Percentiles rank a stretch among this genome's conserved stretches.
These are phyloP conservation scores for Eupithecia dodoneata DNA, from an alignment of 2,888 invertebrate genomes.

Conservation along the genomic window DNA sequence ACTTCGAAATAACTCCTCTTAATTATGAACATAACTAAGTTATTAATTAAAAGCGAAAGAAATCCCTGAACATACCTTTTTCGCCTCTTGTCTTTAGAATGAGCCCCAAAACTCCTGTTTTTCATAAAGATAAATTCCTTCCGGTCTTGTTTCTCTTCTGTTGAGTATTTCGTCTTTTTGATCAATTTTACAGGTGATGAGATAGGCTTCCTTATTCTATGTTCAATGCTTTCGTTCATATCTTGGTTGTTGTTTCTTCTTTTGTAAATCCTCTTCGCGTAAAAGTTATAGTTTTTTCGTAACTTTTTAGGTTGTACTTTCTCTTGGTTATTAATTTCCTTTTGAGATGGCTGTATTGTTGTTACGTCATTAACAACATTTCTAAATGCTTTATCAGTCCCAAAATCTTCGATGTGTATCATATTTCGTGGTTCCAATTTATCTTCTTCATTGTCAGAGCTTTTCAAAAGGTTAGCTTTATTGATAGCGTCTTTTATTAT, in stretches of 20 bases:
- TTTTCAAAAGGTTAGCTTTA: neutral
- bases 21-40: neutral
- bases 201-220: neutral
- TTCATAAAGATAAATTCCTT: conserved; percentile 52
- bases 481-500: neutral
- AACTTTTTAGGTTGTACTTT: neutral
- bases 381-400: neutral
- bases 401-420: neutral
- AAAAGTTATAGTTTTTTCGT: neutral
- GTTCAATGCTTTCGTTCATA: conserved; percentile 2
- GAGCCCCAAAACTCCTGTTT: conserved; percentile 10
- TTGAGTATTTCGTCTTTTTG: neutral
- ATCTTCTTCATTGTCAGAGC: conserved; percentile 28
- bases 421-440: conserved; percentile 1
- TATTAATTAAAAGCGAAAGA: neutral
- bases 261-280: neutral
- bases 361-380: neutral
- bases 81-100: conserved; percentile 20
- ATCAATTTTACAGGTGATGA: neutral
- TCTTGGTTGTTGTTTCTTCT: neutral
- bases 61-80: conserved; percentile 45
- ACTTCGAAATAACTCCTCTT: too few relatives aligned
- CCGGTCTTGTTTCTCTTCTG: conserved; percentile 38
- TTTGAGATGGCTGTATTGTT: neutral
- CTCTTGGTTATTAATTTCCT: neutral